Evolutionary conservation across 1,140 invertebrate genomes (phyloP).

Genomic region (Hylaeus anthracinus): DNA sequence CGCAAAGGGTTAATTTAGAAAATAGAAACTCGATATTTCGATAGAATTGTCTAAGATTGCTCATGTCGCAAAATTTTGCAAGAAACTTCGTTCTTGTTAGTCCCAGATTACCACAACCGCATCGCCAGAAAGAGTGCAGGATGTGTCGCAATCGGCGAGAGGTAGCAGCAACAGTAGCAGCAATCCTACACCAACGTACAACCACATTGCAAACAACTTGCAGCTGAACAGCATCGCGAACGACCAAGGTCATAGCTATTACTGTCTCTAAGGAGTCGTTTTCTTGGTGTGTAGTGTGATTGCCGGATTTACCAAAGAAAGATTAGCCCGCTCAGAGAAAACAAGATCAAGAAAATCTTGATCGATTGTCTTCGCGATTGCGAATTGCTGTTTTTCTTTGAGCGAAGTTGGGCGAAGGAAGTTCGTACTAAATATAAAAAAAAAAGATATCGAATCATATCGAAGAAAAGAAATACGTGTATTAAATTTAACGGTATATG

Average conservation of each 20-base stretch:
- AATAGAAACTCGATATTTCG: neutral
- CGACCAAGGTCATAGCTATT: slow-evolving; percentile 79
- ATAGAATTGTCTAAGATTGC: neutral
- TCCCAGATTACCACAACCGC: slow-evolving; percentile 59
- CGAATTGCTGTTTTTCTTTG: slow-evolving; percentile 10
- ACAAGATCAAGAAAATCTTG: neutral
- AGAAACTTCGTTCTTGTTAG: slow-evolving; percentile 11
- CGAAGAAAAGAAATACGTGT: neutral
- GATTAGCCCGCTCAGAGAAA: slow-evolving; percentile 40
- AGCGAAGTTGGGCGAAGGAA: slow-evolving; percentile 9
- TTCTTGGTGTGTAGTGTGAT: slow-evolving; percentile 63
- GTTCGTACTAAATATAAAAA: neutral
- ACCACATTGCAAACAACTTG: slow-evolving; percentile 73
- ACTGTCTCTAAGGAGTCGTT: slow-evolving; percentile 74
- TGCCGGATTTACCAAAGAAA: slow-evolving; percentile 56
- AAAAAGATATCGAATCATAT: neutral
- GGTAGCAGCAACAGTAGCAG: slow-evolving; percentile 68
- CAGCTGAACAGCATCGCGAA: slow-evolving; percentile 77
- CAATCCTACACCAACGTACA: slow-evolving; percentile 69
- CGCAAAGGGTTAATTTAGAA: neutral
- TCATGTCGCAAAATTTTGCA: too few species aligned
- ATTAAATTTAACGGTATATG: neutral
- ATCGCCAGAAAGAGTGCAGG: slow-evolving; percentile 66
- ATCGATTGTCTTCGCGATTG: neutral
- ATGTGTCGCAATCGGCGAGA: slow-evolving; percentile 63